These are phyloP conservation scores for Thryonomys swinderianus DNA, from an alignment of 2,113 vertebrate genomes.

Conservation along the genomic window DNA sequence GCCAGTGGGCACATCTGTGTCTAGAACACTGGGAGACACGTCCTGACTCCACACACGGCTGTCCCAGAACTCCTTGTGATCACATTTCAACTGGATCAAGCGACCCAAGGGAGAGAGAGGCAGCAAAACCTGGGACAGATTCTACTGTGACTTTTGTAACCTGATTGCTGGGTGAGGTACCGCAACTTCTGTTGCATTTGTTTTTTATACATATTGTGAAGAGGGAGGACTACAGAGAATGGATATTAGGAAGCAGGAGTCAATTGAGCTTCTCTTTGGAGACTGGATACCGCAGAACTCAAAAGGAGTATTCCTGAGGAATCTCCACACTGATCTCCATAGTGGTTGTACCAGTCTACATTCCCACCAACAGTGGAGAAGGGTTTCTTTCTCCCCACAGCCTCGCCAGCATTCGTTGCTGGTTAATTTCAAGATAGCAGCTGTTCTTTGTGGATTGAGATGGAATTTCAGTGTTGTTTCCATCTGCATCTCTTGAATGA, in stretches of 20 bases:
- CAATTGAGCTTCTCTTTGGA: neutral
- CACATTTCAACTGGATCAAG: neutral
- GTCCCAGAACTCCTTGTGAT: neutral
- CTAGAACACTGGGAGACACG: neutral
- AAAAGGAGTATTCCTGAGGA: no score
- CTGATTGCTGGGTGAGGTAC: neutral
- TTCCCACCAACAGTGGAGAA: no score
- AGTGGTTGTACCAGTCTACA: no score
- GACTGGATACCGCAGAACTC: neutral
- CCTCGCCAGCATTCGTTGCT: no score
- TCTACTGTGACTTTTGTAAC: neutral
- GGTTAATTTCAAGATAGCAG: no score
- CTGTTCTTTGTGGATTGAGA: no score
- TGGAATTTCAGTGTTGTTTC: no score
- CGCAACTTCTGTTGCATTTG: neutral
- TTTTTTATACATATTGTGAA: neutral
- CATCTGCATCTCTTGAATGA: no score
- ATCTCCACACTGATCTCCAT: no score
- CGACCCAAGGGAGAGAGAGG: neutral
- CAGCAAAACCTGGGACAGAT: neutral
- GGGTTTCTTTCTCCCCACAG: no score
- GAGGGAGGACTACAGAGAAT: neutral
- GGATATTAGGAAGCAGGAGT: neutral
- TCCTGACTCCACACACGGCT: neutral
- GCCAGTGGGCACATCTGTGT: neutral